Conservation (phyloP, 2,113 vertebrate genomes). For the Orthonyx spaldingii region DNA sequence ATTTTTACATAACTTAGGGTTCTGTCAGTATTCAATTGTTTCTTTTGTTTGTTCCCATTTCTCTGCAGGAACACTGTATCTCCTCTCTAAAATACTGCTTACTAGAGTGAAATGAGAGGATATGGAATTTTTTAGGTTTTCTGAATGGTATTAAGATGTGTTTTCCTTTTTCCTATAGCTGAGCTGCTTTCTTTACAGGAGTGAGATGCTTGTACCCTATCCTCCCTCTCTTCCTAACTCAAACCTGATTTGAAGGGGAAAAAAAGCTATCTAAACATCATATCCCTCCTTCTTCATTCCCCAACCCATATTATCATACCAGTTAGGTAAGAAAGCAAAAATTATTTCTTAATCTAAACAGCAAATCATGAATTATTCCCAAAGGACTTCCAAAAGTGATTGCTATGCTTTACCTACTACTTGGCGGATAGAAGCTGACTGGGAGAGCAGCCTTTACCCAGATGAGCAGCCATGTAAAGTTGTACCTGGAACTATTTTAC, state of each 20-base stretch:
- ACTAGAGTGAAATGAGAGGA: not conserved
- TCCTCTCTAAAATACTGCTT: not conserved
- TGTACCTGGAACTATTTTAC: not conserved
- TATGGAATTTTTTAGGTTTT: not conserved
- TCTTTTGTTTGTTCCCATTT: not conserved
- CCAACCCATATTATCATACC: not conserved
- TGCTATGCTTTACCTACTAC: not conserved
- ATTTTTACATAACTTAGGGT: not conserved
- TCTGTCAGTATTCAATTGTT: not conserved
- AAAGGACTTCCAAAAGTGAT: not conserved
- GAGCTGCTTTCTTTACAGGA: not conserved
- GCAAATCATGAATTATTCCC: not conserved
- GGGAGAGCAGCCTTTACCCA: not conserved
- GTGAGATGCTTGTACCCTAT: not conserved
- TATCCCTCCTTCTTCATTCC: not conserved
- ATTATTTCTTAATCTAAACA: not conserved
- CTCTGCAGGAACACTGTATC: not conserved
- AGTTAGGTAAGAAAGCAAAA: not conserved
- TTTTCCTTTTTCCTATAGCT: not conserved
- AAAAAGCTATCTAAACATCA: not conserved
- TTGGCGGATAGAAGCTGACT: not conserved
- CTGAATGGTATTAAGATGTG: not conserved
- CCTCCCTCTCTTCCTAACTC: not conserved
- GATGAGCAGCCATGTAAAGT: rapidly evolving
- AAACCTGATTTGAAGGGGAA: not conserved